Evolutionary conservation across 2,888 invertebrate genomes (phyloP).

Genomic region (Dastarcus helophoroides): DNA sequence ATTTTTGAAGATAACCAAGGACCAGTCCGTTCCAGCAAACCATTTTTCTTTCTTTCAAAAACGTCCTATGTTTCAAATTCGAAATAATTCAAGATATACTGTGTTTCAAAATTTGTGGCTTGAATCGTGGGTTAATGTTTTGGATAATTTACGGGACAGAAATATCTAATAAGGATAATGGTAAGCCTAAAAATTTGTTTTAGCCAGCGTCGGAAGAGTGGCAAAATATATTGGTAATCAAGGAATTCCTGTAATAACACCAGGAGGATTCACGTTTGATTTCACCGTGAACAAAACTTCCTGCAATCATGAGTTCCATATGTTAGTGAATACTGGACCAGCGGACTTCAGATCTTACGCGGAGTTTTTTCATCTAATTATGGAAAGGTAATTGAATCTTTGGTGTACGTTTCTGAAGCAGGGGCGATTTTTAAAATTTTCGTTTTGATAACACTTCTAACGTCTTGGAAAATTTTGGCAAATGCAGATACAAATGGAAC

Average conservation of each 20-base stretch:
- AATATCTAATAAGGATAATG: too few species aligned
- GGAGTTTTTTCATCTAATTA: constrained; percentile 55
- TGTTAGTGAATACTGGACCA: constrained; percentile 63
- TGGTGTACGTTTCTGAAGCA: not conserved
- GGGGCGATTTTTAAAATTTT: not conserved
- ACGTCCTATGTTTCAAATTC: too few species aligned
- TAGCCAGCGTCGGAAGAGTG: constrained; percentile 71
- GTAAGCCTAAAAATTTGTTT: constrained; percentile 27
- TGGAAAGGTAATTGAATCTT: constrained; percentile 46
- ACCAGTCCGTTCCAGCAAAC: too few species aligned
- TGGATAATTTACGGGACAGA: too few species aligned
- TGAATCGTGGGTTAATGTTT: too few species aligned
- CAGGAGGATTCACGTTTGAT: constrained; percentile 70
- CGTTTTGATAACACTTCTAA: too few species aligned
- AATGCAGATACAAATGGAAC: constrained; percentile 57
- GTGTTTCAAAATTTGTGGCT: too few species aligned
- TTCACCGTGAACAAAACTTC: constrained; percentile 59
- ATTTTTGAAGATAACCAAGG: too few species aligned
- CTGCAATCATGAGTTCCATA: constrained; percentile 65
- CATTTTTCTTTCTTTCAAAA: too few species aligned
- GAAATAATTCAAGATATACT: too few species aligned
- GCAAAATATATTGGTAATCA: constrained; percentile 64
- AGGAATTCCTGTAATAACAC: constrained; percentile 65
- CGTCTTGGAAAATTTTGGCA: too few species aligned
- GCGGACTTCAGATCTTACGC: constrained; percentile 63